phyloP scores from a whole-genome alignment of 2,797 vertebrate genomes.

The Coilia nasus region DNA sequence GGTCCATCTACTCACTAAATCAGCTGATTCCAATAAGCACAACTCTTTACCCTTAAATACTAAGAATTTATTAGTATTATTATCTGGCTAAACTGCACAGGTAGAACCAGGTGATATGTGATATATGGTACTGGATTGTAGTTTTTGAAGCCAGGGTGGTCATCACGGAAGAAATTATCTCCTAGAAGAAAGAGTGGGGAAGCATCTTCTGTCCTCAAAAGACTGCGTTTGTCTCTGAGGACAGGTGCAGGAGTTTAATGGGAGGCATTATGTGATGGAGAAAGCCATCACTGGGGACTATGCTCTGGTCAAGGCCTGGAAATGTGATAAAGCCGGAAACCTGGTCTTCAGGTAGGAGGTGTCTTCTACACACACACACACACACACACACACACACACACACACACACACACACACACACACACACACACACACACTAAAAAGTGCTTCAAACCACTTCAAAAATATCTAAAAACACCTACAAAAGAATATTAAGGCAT shows the following conservation, averaged over 20 bases:
- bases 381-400: not conserved
- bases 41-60: no score
- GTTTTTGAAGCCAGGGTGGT: no score
- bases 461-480: no score
- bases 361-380: not conserved
- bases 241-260: conserved; percentile 81
- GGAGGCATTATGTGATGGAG: conserved; percentile 81
- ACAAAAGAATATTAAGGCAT: no score
- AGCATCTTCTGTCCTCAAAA: not conserved
- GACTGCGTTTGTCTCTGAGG: not conserved
- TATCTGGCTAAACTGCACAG: no score
- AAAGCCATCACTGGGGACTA: conserved; percentile 83
- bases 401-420: conserved; percentile 21
- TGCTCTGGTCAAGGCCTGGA: conserved; percentile 86
- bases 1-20: no score
- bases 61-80: no score
- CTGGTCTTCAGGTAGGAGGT: conserved; percentile 81
- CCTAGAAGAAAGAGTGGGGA: not conserved
- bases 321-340: conserved; percentile 82
- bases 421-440: conserved; percentile 1
- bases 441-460: no score
- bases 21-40: no score
- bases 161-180: no score
- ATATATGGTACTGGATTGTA: no score
- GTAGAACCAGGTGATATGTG: no score